These are phyloP conservation scores for Sebastes alutus DNA, from an alignment of 2,797 vertebrate genomes.

Conservation along the genomic window DNA sequence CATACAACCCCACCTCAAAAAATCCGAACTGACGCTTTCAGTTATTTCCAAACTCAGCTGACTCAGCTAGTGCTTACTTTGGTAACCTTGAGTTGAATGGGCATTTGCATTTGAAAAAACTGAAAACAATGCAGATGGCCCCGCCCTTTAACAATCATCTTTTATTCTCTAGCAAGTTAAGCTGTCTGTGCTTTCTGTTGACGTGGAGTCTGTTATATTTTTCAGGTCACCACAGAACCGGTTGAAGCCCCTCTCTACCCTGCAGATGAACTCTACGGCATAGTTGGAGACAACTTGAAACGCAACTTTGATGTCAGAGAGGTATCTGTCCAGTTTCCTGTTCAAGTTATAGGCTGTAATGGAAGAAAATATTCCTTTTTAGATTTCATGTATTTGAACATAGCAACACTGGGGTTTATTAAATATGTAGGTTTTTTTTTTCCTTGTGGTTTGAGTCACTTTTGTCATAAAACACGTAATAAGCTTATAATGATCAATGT, in stretches of 20 bases:
- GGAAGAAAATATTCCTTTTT: not conserved
- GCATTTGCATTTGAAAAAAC: too few relatives aligned
- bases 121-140: rapidly evolving
- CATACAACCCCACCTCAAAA: too few relatives aligned
- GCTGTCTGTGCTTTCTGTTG: not conserved
- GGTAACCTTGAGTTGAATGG: too few relatives aligned
- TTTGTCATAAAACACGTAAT: not conserved
- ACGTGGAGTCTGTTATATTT: not conserved
- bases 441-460: not conserved
- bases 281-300: slow-evolving; percentile 95
- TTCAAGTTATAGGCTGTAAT: not conserved
- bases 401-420: not conserved
- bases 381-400: not conserved
- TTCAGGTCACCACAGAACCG: slow-evolving; percentile 89
- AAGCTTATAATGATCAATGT: not conserved
- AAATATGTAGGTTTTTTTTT: not conserved
- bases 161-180: not conserved
- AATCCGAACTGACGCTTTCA: too few relatives aligned
- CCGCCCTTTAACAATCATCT: not conserved
- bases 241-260: slow-evolving; percentile 92
- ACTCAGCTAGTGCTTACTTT: too few relatives aligned
- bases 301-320: slow-evolving; percentile 95
- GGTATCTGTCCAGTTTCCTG: slow-evolving; percentile 74
- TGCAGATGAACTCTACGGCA: slow-evolving; percentile 95
- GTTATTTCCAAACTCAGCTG: too few relatives aligned